Conservation (phyloP, 2,888 invertebrate species). For the Dinocampus coccinellae region DNA sequence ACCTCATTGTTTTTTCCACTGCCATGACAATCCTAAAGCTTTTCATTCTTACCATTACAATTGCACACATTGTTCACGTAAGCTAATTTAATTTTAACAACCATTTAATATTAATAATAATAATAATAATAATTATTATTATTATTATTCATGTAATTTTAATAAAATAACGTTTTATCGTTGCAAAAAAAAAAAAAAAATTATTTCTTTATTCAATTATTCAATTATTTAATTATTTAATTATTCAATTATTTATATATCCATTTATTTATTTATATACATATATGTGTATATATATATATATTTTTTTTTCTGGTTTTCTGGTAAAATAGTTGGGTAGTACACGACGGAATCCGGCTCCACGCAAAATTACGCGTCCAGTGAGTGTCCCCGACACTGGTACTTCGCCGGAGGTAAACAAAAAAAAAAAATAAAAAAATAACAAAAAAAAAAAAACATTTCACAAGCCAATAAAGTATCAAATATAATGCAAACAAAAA, state of each 20-base stretch:
- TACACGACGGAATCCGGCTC: not conserved
- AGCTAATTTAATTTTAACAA: not conserved
- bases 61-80: not conserved
- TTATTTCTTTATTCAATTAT: no score
- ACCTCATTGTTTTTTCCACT: slow-evolving; percentile 9
- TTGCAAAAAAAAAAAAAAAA: no score
- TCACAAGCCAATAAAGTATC: not conserved
- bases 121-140: not conserved
- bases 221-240: no score
- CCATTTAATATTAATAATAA: not conserved
- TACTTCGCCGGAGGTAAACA: not conserved
- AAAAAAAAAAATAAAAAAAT: no score
- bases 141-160: not conserved
- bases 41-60: slow-evolving; percentile 4
- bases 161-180: no score
- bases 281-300: no score
- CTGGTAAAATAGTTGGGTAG: not conserved
- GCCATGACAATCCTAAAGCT: slow-evolving; percentile 16
- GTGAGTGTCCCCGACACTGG: not conserved
- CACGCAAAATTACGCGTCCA: not conserved
- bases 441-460: not conserved
- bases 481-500: no score
- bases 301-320: no score
- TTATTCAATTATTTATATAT: no score
- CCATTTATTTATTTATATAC: no score